Conservation (phyloP, 2,797 vertebrate species). For the Heterohyrax brucei region DNA sequence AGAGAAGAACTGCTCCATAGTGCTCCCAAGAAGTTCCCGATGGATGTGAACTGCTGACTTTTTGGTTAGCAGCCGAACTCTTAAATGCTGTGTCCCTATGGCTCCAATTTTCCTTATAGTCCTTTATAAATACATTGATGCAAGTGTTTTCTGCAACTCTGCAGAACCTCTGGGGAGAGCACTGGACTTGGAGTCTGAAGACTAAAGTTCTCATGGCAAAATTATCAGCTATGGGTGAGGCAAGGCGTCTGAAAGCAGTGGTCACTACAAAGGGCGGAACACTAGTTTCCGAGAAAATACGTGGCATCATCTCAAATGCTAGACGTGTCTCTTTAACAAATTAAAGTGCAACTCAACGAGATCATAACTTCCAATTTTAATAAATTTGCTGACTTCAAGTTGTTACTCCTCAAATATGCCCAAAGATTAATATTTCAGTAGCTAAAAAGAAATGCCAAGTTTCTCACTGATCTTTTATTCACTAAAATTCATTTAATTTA, state of each 20-base stretch:
- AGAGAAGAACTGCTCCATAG: no score
- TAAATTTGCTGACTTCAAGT: slow-evolving; percentile 43
- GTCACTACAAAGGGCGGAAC: slow-evolving; percentile 54
- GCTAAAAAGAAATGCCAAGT: slow-evolving; percentile 71
- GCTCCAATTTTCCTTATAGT: background rate
- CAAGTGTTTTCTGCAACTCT: background rate
- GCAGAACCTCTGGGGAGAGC: background rate
- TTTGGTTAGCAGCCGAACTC: no score
- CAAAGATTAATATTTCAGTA: slow-evolving; percentile 81
- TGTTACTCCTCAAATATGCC: slow-evolving; percentile 62
- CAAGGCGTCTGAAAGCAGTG: background rate
- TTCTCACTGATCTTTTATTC: slow-evolving; percentile 74
- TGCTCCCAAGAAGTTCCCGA: no score
- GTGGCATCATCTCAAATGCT: background rate
- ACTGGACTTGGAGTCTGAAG: background rate
- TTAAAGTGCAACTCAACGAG: slow-evolving; percentile 20
- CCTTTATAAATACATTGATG: background rate
- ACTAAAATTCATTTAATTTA: slow-evolving; percentile 78
- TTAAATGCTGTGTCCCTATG: no score
- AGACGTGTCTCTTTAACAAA: slow-evolving; percentile 59
- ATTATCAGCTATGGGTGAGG: background rate
- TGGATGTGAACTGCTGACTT: no score
- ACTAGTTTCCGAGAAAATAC: slow-evolving; percentile 53
- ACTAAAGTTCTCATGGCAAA: background rate
- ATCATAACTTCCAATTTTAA: slow-evolving; percentile 41